A percentile compares a stretch with the other conserved stretches of the same genome.
These are phyloP conservation scores for Meandrusa payeni DNA, from an alignment of 2,888 invertebrate species.

Conservation along the genomic window DNA sequence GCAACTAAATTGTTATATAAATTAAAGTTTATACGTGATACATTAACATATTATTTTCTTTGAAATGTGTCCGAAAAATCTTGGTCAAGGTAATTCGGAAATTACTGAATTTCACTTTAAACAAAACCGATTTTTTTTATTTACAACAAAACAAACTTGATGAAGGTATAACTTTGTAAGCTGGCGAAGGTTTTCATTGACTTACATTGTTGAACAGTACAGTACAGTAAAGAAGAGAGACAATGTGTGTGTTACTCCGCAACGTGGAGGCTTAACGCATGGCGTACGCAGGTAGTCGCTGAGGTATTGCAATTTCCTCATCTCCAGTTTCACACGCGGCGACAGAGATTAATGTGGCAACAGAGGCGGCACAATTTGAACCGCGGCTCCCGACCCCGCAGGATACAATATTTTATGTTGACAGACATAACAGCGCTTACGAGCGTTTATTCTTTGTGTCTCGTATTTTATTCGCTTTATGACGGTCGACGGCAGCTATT, in stretches of 20 bases:
- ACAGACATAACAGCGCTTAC: constrained; percentile 80
- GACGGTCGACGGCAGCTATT: constrained; percentile 60
- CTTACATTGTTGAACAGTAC: no score
- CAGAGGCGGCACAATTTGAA: constrained; percentile 72
- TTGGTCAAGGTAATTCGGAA: no score
- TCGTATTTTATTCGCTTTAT: constrained; percentile 81
- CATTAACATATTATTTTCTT: no score
- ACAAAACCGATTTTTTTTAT: no score
- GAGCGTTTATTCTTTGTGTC: constrained; percentile 80
- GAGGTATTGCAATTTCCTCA: constrained; percentile 38
- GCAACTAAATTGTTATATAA: no score
- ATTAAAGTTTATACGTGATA: no score
- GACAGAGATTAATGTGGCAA: constrained; percentile 72
- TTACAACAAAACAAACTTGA: no score
- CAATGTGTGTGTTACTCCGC: background rate
- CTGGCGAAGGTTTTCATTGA: no score
- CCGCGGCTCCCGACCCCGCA: constrained; percentile 64
- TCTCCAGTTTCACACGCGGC: constrained; percentile 67
- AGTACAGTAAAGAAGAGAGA: background rate
- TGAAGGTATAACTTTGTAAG: no score
- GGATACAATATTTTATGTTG: constrained; percentile 80
- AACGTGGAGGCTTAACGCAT: constrained; percentile 21
- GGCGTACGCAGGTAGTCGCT: constrained; percentile 14
- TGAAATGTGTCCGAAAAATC: no score
- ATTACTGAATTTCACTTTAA: no score